Base-by-base conservation (phyloP, 2,113 vertebrate genomes). In the Nothocercus nigrocapillus region DNA sequence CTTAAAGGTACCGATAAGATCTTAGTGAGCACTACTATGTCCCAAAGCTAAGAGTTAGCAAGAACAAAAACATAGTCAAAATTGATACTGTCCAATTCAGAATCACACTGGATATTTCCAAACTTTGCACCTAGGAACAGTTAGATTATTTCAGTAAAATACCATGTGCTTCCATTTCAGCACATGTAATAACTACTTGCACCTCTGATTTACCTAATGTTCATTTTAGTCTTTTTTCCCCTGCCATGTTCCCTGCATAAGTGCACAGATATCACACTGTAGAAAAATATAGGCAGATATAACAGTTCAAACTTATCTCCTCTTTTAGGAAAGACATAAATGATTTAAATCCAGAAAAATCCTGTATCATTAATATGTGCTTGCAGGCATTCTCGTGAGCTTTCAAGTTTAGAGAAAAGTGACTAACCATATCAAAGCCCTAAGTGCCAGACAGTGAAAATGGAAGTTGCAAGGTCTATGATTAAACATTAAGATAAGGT, bases 361-460 rank as follows among this genome's bases (percentile, higher is more conserved):
- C 49, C 11, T 27, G 17, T 61, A 72, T 62, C 84, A 86, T 96
- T 95, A 92, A 38, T 82, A 81, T 22, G 59, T 69, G 59, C 63
- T 91, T 85, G 68, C 44, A 88, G 93, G 56, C 66, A 93, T 61
- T 81, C 85, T 86, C 66, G 42, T 64, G 38, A 91, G 84, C 79
- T 95, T 94, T 94, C 2, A 6, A 82, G 81, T 84, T 63, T 62
- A 47, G 51, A 69, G 90, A 92, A 61, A 1, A 1, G 49, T n/a
- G 73, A 87, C 73, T 66, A 93, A 84, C 84, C 69, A 61, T 24
- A 95, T 70, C 82, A 93, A 90, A 96, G 86, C 82, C 11, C 7
- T 75, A 93, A 92, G 64, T 1, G 42, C 76, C 76, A 96, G 91
- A 69, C 58, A 76, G 42, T 49, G 44, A 95, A 81, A 94, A 87